phyloP scores from a whole-genome alignment of 2,888 invertebrate species.

The Aleiodes leptofemur region DNA sequence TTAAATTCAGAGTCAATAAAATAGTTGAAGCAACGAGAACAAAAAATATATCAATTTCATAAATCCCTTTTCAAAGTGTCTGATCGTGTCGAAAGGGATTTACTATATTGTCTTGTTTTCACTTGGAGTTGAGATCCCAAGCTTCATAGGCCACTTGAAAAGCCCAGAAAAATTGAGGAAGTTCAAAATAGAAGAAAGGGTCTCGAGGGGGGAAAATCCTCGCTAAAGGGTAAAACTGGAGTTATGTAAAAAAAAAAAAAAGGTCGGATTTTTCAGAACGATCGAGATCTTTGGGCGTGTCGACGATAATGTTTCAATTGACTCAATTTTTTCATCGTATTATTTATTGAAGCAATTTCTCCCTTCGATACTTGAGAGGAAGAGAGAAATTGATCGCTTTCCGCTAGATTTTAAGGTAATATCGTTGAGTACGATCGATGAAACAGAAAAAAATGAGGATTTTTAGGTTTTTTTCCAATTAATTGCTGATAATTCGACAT shows the following conservation, averaged over 20 bases:
- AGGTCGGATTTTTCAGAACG: background rate
- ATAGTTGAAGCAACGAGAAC: background rate
- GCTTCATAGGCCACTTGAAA: conserved; percentile 9
- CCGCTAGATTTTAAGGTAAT: too few relatives aligned
- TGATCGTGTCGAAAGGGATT: conserved; percentile 38
- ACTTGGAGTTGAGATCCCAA: conserved; percentile 1
- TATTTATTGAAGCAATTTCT: conserved; percentile 5
- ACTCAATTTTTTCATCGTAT: conserved; percentile 1
- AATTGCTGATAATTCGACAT: too few relatives aligned
- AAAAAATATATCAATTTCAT: background rate
- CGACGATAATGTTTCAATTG: conserved; percentile 34
- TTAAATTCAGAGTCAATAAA: conserved; percentile 17
- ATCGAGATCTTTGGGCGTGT: conserved; percentile 30
- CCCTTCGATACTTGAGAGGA: background rate
- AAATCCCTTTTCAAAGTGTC: conserved; percentile 4
- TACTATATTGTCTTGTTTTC: conserved; percentile 21
- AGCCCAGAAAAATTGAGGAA: background rate
- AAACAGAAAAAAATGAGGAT: too few relatives aligned
- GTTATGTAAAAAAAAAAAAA: background rate
- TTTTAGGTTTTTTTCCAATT: too few relatives aligned
- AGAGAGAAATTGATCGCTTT: background rate
- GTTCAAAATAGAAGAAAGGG: background rate
- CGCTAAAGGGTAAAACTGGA: conserved; percentile 15
- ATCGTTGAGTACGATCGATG: too few relatives aligned
- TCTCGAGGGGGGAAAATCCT: background rate